Percentiles rank a stretch among this genome's conserved stretches.
Conservation (phyloP, 2,888 invertebrate genomes). For the Lithophane leautieri region DNA sequence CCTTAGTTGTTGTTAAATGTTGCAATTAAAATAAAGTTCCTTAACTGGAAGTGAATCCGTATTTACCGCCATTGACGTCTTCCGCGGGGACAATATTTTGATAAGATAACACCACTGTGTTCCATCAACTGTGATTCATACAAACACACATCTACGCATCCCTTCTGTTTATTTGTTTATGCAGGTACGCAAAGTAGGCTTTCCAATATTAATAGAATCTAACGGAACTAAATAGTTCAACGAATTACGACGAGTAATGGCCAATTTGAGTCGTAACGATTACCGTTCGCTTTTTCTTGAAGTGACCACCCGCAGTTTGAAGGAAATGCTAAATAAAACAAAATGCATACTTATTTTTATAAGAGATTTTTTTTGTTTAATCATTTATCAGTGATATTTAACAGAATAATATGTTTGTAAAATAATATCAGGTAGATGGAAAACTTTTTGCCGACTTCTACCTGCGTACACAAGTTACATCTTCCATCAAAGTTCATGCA, state of each 20-base stretch:
- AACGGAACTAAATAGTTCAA: neutral
- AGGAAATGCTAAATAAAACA: neutral
- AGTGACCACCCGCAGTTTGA: neutral
- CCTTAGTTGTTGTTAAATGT: constrained; percentile 8
- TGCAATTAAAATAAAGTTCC: constrained; percentile 52
- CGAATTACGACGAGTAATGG: neutral
- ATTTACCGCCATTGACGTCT: constrained; percentile 58
- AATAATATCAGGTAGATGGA: constrained; percentile 23
- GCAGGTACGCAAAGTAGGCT: constrained; percentile 35
- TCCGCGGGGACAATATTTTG: constrained; percentile 36
- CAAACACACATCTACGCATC: constrained; percentile 39
- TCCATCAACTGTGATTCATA: constrained; percentile 24
- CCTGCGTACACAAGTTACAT: constrained; percentile 42
- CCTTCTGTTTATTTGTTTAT: constrained; percentile 33
- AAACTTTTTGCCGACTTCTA: neutral
- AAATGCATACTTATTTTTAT: neutral
- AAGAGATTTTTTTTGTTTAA: too few species aligned
- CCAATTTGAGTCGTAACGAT: neutral
- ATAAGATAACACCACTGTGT: constrained; percentile 37
- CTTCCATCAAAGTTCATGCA: constrained; percentile 59
- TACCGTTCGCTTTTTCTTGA: neutral
- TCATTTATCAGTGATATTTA: neutral
- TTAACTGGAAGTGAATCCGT: constrained; percentile 28
- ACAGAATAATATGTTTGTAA: neutral
- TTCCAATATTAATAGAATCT: neutral